Base-by-base conservation (phyloP, 2,888 invertebrate genomes). In the Neocrepidodera transversa region DNA sequence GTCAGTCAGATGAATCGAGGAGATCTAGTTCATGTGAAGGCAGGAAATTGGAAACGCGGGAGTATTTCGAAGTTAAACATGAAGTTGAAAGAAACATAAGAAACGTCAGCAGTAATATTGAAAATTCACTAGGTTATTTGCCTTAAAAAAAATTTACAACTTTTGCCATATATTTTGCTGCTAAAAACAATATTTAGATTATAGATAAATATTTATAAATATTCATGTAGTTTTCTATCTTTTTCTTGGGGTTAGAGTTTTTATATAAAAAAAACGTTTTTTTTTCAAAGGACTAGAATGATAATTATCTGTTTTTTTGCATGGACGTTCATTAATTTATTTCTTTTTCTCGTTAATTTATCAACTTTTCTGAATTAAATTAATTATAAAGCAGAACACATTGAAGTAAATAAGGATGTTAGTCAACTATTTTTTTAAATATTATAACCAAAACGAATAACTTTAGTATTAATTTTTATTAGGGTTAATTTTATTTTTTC, bases 81-180 rank as follows among this genome's bases (percentile, higher is more conserved):
- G 58, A 54, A 16, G 55, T 59, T 23, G 53, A 60, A 5, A 47
- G 48, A 10, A 55, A 57, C 32, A 55, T 50, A 10, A 69, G 67
- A 18, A 69, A 67, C 13, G 67, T 71, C 43, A 84, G 83, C 67
- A 82, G 82, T 38, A 86, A 83, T 68, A 79, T 87, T 32, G 87
- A 87, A 74, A 85, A 86, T 68, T 86, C 87, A 2, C 75, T 87
- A 17, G 87, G 87, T 4, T 87, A 87, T 74, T 76, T 87, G 55
- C 87, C 87, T 10, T 87, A 54, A 68, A 38, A 47, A 23, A 5
- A 5, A 23, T 23, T 23, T 3, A 23, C 23, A 6, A 6, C 6
- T 23, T 23, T 23, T 38, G 38, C 38, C 38, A 38, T 38, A 35
- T 35, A 17, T 17, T 38, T 38, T 38, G 17, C 38, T 17, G 16